Conservation (phyloP, 1,140 invertebrate genomes). For the Rhizoglyphus robini region DNA sequence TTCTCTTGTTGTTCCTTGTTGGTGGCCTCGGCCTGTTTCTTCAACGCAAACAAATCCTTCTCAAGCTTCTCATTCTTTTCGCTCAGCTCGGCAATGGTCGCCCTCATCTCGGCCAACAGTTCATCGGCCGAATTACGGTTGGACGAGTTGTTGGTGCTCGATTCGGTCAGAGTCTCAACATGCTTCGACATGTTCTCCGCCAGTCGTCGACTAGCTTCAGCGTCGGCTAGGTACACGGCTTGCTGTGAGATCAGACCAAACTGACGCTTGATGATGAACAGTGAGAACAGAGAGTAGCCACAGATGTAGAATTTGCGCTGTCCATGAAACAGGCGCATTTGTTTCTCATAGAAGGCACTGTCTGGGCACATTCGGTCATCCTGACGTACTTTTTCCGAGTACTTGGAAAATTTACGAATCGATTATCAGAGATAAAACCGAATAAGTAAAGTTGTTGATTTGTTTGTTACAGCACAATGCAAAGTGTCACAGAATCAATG, state of each 20-base stretch:
- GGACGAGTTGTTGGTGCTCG: not conserved
- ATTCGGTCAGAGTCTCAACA: slow-evolving; percentile 37
- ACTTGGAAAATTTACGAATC: slow-evolving; percentile 88
- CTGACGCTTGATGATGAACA: slow-evolving; percentile 54
- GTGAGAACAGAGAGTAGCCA: slow-evolving; percentile 76
- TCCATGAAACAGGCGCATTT: slow-evolving; percentile 86
- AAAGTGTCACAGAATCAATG: too few species aligned
- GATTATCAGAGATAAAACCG: too few species aligned
- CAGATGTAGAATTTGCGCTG: too few species aligned
- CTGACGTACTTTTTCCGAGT: slow-evolving; percentile 45
- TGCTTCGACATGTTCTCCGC: slow-evolving; percentile 72
- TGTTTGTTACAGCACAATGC: too few species aligned
- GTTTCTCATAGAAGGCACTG: slow-evolving; percentile 75
- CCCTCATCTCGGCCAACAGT: not conserved
- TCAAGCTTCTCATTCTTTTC: slow-evolving; percentile 34
- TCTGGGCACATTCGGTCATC: slow-evolving; percentile 47
- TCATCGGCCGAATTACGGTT: slow-evolving; percentile 37
- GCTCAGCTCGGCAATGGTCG: slow-evolving; percentile 14
- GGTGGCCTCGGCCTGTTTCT: too few species aligned
- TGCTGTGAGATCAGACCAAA: slow-evolving; percentile 64
- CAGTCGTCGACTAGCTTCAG: slow-evolving; percentile 74
- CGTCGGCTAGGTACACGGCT: slow-evolving; percentile 66
- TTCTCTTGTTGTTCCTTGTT: too few species aligned
- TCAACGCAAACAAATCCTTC: slow-evolving; percentile 53
- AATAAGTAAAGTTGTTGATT: too few species aligned